Conservation (phyloP, 2,888 invertebrate genomes). For the Drosophila bunnanda region DNA sequence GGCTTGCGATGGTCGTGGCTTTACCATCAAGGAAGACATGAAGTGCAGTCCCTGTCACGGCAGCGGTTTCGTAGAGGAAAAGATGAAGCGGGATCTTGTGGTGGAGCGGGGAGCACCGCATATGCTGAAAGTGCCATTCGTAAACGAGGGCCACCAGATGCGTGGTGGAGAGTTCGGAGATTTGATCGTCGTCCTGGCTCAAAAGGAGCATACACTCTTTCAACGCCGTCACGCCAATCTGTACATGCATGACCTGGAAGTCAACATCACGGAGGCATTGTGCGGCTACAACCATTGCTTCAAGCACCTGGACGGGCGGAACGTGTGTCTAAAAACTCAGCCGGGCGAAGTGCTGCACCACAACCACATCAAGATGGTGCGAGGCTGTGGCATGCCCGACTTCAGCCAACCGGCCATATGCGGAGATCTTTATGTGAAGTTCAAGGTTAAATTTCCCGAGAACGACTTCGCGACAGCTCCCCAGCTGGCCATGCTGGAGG, state of each 20-base stretch:
- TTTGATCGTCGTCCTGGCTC: slow-evolving; percentile 93
- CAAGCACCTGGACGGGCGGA: slow-evolving; percentile 95
- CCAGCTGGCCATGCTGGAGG: slow-evolving; percentile 89
- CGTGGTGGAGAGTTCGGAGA: slow-evolving; percentile 94
- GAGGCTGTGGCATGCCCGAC: slow-evolving; percentile 96
- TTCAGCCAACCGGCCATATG: slow-evolving; percentile 93
- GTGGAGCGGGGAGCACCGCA: slow-evolving; percentile 96
- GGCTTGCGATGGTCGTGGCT: slow-evolving; percentile 89
- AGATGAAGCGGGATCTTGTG: slow-evolving; percentile 93
- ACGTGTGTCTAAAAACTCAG: slow-evolving; percentile 90
- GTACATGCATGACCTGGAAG: slow-evolving; percentile 88
- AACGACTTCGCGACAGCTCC: slow-evolving; percentile 91
- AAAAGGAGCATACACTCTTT: slow-evolving; percentile 92
- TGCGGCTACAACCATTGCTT: slow-evolving; percentile 94
- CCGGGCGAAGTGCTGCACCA: slow-evolving; percentile 94
- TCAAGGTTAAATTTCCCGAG: slow-evolving; percentile 93
- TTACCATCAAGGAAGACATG: slow-evolving; percentile 91
- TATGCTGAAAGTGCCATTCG: slow-evolving; percentile 93
- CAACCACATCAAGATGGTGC: slow-evolving; percentile 91
- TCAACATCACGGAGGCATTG: slow-evolving; percentile 94
- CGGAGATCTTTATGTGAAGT: slow-evolving; percentile 94
- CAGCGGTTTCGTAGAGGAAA: slow-evolving; percentile 92
- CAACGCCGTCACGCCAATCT: slow-evolving; percentile 91
- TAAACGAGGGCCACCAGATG: slow-evolving; percentile 96
- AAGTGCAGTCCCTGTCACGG: slow-evolving; percentile 93